A percentile compares a stretch with the other conserved stretches of the same genome.
These are phyloP conservation scores for Chalcis sispes DNA, from an alignment of 2,888 invertebrate species.

Conservation along the genomic window DNA sequence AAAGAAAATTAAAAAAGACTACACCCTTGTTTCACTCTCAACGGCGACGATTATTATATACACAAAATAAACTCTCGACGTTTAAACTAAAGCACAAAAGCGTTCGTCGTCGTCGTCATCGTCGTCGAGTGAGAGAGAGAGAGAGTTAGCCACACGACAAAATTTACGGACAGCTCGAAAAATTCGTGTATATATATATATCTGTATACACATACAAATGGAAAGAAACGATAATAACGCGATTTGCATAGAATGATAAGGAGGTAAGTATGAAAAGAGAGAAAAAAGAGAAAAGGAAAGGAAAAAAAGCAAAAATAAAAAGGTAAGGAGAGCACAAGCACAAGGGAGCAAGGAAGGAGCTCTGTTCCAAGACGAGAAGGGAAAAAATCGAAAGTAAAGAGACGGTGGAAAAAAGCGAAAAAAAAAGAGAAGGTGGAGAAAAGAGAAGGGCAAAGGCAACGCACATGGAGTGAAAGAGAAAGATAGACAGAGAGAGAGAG, in stretches of 20 bases:
- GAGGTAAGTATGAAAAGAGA: slow-evolving; percentile 24
- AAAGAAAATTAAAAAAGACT: not conserved
- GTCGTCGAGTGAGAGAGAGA: too few species aligned
- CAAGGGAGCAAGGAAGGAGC: slow-evolving; percentile 28
- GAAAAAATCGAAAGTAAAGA: slow-evolving; percentile 23
- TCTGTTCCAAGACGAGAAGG: not conserved
- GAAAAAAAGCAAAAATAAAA: slow-evolving; percentile 21
- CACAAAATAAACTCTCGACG: not conserved
- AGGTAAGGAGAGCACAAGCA: slow-evolving; percentile 21
- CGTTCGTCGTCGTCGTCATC: too few species aligned
- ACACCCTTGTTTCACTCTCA: slow-evolving; percentile 9
- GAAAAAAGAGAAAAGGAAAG: slow-evolving; percentile 31
- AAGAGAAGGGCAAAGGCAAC: slow-evolving; percentile 27
- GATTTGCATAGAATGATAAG: slow-evolving; percentile 53
- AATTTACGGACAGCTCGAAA: slow-evolving; percentile 33
- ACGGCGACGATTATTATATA: slow-evolving; percentile 8
- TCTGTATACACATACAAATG: too few species aligned
- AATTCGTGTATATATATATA: slow-evolving; percentile 1
- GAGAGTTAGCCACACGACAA: not conserved
- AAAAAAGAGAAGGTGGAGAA: not conserved
- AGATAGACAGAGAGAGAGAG: slow-evolving; percentile 42
- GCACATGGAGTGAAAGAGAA: slow-evolving; percentile 50
- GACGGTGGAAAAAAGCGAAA: not conserved
- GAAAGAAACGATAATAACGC: slow-evolving; percentile 22
- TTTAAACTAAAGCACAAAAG: slow-evolving; percentile 45